Conservation (phyloP, 2,113 vertebrate genomes). For the Lampris incognitus region DNA sequence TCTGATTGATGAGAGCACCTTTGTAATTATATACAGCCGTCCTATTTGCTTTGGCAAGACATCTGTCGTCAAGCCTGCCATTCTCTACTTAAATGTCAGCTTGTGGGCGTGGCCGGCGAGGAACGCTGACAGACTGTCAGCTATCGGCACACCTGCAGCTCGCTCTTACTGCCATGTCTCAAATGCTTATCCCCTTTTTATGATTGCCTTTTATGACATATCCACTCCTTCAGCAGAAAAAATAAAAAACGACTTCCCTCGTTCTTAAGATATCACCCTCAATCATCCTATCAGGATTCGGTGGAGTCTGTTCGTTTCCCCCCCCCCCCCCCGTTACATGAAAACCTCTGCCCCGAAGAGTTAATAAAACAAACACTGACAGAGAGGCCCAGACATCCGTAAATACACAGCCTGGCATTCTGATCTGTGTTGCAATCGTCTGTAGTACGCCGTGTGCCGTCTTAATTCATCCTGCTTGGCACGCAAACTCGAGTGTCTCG, state of each 20-base stretch:
- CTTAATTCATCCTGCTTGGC: slow-evolving; percentile 68
- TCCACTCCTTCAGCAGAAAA: slow-evolving; percentile 20
- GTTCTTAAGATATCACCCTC: slow-evolving; percentile 3
- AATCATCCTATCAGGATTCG: background rate
- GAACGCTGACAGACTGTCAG: slow-evolving; percentile 72
- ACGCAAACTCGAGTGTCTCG: slow-evolving; percentile 53
- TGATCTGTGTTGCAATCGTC: slow-evolving; percentile 63
- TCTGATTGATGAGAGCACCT: slow-evolving; percentile 77
- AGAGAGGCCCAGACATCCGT: slow-evolving; percentile 32
- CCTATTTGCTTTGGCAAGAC: slow-evolving; percentile 77
- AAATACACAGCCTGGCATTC: slow-evolving; percentile 61
- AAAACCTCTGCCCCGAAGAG: slow-evolving; percentile 35
- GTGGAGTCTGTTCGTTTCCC: slow-evolving; percentile 5
- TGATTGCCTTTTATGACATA: slow-evolving; percentile 25
- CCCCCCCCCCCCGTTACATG: background rate
- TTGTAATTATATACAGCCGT: slow-evolving; percentile 73
- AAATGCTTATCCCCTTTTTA: slow-evolving; percentile 39
- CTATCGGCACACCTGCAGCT: slow-evolving; percentile 74
- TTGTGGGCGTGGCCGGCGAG: slow-evolving; percentile 65
- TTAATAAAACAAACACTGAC: background rate
- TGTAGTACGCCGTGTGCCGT: slow-evolving; percentile 46
- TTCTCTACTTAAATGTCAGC: slow-evolving; percentile 64
- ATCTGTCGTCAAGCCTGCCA: slow-evolving; percentile 67
- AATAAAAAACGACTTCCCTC: slow-evolving; percentile 10
- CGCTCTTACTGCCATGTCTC: slow-evolving; percentile 42